phyloP scores from a whole-genome alignment of 2,888 invertebrate species.

The Cinara cedri region DNA sequence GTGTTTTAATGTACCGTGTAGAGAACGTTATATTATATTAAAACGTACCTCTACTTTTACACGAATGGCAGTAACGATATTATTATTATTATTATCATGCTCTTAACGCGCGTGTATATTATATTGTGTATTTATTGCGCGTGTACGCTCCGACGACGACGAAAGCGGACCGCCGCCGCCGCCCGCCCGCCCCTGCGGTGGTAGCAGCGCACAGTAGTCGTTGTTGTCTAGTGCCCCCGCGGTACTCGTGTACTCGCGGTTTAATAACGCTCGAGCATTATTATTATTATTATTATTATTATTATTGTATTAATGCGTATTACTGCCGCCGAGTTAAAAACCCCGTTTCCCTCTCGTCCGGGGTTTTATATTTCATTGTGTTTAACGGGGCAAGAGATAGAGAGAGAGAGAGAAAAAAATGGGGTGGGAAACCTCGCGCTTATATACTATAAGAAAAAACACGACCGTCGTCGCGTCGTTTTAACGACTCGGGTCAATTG shows the following conservation, averaged over 20 bases:
- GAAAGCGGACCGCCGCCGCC: not conserved
- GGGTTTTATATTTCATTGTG: not conserved
- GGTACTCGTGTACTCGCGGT: too few species aligned
- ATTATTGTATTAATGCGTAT: not conserved
- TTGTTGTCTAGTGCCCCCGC: too few species aligned
- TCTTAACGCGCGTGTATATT: not conserved
- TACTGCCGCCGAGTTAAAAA: not conserved
- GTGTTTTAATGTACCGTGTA: too few species aligned
- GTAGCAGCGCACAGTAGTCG: too few species aligned
- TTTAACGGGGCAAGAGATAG: too few species aligned
- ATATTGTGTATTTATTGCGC: not conserved
- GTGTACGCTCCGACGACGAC: not conserved
- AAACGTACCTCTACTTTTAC: too few species aligned
- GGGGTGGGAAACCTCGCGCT: not conserved
- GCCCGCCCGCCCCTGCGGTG: not conserved
- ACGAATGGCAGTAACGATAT: too few species aligned
- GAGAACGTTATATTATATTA: too few species aligned
- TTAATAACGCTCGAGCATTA: too few species aligned
- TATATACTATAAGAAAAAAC: not conserved
- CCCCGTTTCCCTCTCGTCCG: not conserved
- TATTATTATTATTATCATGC: too few species aligned
- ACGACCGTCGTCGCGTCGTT: constrained; percentile 19
- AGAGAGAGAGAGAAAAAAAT: too few species aligned
- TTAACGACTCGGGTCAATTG: constrained; percentile 46
- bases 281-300: too few species aligned